Base-by-base conservation (phyloP, 2,888 invertebrate genomes). In the Strigamia maritima region DNA sequence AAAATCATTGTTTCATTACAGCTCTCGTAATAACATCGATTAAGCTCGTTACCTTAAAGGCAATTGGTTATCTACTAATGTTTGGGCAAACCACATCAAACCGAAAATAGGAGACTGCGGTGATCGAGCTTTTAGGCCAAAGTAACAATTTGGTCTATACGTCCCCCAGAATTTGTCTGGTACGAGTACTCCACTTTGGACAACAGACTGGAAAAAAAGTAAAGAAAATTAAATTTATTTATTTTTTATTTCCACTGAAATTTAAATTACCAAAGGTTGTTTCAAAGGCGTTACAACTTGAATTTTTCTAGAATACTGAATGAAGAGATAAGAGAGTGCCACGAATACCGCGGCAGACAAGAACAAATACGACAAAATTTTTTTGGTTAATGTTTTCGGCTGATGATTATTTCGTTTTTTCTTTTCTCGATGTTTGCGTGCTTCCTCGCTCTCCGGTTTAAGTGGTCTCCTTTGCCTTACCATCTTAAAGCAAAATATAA, bases 61-160 rank as follows among this genome's bases (percentile, higher is more conserved):
- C 81, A 92, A 92, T 81, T 92, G 93, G 40, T 80, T 80, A 26
- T 79, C 54, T n/a, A 76, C 83, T 80, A 81, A 82, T 81, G 81
- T 81, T 82, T 89, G 93, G 81, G 93, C 91, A 85, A 98, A 95
- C 98, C 98, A 98, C 97, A 98, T 97, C 26, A 98, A 87, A 0
- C 99, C 99, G 84, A 95, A 92, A 0, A 97, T 92, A 0, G 97
- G 90, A 0, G 98, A 97, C 79, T 91, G 88, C 0, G 95, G 94
- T 85, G 94, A 94, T 79, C 98, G 88, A 0, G 94, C 95, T 87
- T 96, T 95, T 85, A 99, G 87, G 0, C 97, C 97, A 86, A 97
- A 89, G 86, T 97, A 97, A 1, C 91, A 90, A 0, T 94, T 93
- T 0, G 97, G 92, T 28, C 97, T 84, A 86, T 98, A 98, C 0